A percentile compares a stretch with the other conserved stretches of the same genome.
phyloP scores from a whole-genome alignment of 2,113 vertebrate genomes.

The Vanacampus margaritifer region DNA sequence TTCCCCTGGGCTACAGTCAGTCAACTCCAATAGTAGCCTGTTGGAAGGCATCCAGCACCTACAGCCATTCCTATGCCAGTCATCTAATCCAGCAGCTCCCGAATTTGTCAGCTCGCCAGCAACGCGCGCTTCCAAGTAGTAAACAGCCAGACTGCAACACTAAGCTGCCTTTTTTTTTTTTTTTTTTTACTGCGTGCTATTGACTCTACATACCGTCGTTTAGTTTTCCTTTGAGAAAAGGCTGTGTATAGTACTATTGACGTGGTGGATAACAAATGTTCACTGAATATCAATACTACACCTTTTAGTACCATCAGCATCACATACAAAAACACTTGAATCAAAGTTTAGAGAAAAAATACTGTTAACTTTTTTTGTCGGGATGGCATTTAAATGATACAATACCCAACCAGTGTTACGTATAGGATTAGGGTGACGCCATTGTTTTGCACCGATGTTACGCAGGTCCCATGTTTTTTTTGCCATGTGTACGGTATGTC shows the following conservation, averaged over 20 bases:
- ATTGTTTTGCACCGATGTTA: too few species aligned
- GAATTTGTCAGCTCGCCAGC: conserved; percentile 8
- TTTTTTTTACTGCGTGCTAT: not conserved
- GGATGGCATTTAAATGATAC: too few species aligned
- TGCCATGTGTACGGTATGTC: too few species aligned
- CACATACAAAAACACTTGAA: not conserved
- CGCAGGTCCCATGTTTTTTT: too few species aligned
- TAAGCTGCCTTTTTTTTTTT: not conserved
- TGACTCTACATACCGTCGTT: not conserved
- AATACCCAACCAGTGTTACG: too few species aligned
- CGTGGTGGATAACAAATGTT: not conserved
- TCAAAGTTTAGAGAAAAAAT: not conserved
- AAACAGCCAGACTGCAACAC: conserved; percentile 11
- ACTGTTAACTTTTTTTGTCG: not conserved
- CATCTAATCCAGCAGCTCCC: conserved; percentile 5
- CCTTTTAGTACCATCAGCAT: not conserved
- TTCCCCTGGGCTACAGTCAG: not conserved
- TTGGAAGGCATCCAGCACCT: conserved; percentile 12
- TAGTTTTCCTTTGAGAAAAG: not conserved
- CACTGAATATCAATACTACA: not conserved
- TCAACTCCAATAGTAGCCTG: conserved; percentile 5
- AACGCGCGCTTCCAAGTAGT: conserved; percentile 1
- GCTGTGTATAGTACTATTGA: not conserved
- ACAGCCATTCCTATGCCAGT: conserved; percentile 12
- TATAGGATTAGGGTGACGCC: too few species aligned